Percentiles rank a stretch among this genome's conserved stretches.
These are phyloP conservation scores for Danaus plexippus DNA, from an alignment of 1,140 invertebrate genomes.

Conservation along the genomic window DNA sequence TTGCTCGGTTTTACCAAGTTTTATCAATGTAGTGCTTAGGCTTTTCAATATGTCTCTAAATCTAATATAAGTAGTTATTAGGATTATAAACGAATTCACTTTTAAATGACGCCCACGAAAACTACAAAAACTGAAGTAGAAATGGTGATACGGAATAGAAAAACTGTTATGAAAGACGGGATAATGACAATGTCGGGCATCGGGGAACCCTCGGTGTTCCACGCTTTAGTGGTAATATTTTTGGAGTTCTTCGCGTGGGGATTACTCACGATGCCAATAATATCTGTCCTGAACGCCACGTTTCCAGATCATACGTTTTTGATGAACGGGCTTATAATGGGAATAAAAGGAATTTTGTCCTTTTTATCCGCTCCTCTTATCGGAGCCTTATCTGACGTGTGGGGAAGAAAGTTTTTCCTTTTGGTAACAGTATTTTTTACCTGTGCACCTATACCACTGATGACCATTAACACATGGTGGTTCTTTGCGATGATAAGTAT, in stretches of 20 bases:
- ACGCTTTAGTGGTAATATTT: constrained; percentile 99
- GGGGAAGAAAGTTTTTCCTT: constrained; percentile 98
- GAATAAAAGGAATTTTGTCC: constrained; percentile 97
- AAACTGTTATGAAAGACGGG: constrained; percentile 70
- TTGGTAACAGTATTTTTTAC: constrained; percentile 99
- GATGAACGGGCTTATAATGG: constrained; percentile 99
- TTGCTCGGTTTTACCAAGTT: constrained; percentile 54
- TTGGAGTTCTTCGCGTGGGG: constrained; percentile 99
- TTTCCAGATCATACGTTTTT: constrained; percentile 99
- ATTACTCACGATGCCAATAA: constrained; percentile 97
- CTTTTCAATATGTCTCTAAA: constrained; percentile 52
- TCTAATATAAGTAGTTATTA: constrained; percentile 57
- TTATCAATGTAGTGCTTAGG: constrained; percentile 63
- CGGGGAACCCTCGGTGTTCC: constrained; percentile 95
- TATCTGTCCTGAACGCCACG: constrained; percentile 95
- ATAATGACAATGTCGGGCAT: constrained; percentile 81
- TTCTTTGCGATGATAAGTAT: constrained; percentile 99
- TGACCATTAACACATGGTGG: constrained; percentile 99
- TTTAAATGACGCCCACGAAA: constrained; percentile 70
- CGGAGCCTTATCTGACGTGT: constrained; percentile 97
- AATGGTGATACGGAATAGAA: constrained; percentile 71
- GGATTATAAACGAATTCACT: constrained; percentile 42
- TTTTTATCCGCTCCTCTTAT: constrained; percentile 97
- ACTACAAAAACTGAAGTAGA: constrained; percentile 70
- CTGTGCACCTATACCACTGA: constrained; percentile 98